A percentile compares a stretch with the other conserved stretches of the same genome.
Evolutionary conservation across 2,797 vertebrate species (phyloP).

Genomic region (Margarornis squamiger): DNA sequence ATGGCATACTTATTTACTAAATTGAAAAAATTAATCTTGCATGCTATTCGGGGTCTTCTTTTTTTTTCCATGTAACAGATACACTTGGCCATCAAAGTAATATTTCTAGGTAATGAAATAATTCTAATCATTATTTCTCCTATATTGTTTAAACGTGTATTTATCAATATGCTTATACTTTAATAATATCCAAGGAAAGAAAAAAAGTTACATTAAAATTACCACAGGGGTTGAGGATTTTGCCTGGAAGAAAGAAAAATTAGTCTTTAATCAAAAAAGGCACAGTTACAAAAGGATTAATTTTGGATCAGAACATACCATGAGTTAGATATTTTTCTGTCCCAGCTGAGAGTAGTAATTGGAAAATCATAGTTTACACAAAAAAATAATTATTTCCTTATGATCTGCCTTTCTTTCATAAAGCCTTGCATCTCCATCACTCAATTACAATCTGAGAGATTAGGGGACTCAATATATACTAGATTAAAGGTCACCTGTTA

Average conservation of each 20-base stretch:
- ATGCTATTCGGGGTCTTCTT: not conserved
- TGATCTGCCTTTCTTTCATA: slow-evolving; percentile 54
- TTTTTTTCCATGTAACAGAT: not conserved
- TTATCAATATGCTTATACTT: not conserved
- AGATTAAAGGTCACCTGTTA: slow-evolving; percentile 68
- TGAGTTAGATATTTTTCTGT: slow-evolving; percentile 45
- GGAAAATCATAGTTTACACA: slow-evolving; percentile 69
- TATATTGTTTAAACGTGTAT: not conserved
- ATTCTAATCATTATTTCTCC: not conserved
- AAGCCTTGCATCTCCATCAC: slow-evolving; percentile 55
- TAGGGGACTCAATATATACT: slow-evolving; percentile 48
- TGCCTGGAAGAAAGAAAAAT: not conserved
- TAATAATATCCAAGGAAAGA: not conserved
- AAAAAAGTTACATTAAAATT: not conserved
- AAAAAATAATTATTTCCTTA: slow-evolving; percentile 56
- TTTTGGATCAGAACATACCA: slow-evolving; percentile 46
- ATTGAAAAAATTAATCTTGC: not conserved
- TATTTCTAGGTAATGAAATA: not conserved
- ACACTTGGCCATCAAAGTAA: not conserved
- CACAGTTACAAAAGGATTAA: slow-evolving; percentile 59
- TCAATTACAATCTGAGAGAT: slow-evolving; percentile 64
- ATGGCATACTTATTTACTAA: not conserved
- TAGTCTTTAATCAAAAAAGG: slow-evolving; percentile 60
- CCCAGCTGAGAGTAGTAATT: slow-evolving; percentile 69
- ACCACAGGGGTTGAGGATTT: not conserved